Evolutionary conservation across 1,140 invertebrate species (phyloP).

Genomic region (Calephelis virginiensis): DNA sequence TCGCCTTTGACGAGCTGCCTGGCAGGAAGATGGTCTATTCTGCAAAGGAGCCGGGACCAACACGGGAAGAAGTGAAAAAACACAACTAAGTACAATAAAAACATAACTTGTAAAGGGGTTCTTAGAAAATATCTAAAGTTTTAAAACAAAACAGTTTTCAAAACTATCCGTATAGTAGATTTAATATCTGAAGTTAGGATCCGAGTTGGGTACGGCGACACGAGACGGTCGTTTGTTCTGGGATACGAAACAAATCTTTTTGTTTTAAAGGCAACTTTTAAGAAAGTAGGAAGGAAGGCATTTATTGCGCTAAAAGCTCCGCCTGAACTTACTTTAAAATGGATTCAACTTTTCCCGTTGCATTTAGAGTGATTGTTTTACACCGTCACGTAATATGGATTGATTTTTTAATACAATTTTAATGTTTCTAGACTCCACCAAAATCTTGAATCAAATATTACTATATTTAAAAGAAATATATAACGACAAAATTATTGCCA

Average conservation of each 20-base stretch:
- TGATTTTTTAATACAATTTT: no score
- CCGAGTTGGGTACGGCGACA: conserved; percentile 27
- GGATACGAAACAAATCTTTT: conserved; percentile 69
- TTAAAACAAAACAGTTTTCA: conserved; percentile 19
- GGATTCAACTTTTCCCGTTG: conserved; percentile 74
- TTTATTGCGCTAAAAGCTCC: conserved; percentile 74
- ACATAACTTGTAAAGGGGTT: no score
- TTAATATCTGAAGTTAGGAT: conserved; percentile 39
- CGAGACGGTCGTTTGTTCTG: conserved; percentile 58
- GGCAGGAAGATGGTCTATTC: no score
- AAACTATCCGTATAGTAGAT: conserved; percentile 32
- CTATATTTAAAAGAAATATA: no score
- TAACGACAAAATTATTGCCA: no score
- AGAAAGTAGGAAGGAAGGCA: conserved; percentile 74
- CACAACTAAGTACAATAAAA: no score
- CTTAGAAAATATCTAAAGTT: neutral
- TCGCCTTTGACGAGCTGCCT: no score
- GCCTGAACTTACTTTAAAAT: conserved; percentile 74
- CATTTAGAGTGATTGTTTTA: conserved; percentile 55
- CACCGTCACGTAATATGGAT: conserved; percentile 38
- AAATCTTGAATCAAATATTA: no score
- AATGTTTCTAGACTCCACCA: no score
- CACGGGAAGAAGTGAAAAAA: no score
- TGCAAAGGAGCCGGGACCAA: no score
- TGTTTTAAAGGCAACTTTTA: conserved; percentile 72